Evolutionary conservation across 1,140 invertebrate genomes (phyloP).

Genomic region (Rhopalosiphum maidis): DNA sequence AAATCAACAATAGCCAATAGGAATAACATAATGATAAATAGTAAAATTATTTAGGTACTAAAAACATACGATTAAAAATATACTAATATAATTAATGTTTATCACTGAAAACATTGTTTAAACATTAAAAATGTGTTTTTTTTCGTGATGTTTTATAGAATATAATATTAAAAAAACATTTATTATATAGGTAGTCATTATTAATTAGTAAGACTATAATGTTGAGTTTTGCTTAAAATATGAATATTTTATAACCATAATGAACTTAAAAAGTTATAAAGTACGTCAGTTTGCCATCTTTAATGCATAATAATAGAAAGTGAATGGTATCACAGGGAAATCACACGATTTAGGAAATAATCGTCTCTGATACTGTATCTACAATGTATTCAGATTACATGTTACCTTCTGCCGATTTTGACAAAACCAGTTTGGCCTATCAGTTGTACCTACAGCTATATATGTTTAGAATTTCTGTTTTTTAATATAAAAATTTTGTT

Average conservation of each 20-base stretch:
- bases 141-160: too few relatives aligned
- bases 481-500: background rate
- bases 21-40: too few relatives aligned
- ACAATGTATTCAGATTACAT: background rate
- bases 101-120: too few relatives aligned
- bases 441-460: background rate
- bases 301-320: slow-evolving; percentile 31
- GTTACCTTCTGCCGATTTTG: background rate
- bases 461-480: background rate
- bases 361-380: background rate
- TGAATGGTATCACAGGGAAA: background rate
- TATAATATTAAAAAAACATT: too few relatives aligned
- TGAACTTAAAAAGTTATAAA: background rate
- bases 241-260: background rate
- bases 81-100: too few relatives aligned
- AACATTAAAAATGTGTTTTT: too few relatives aligned
- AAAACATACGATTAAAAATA: too few relatives aligned
- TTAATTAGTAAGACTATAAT: background rate
- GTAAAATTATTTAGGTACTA: too few relatives aligned
- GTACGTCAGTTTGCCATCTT: background rate
- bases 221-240: background rate
- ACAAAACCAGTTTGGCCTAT: background rate
- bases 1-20: too few relatives aligned
- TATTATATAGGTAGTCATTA: too few relatives aligned
- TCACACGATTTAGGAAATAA: background rate